Base-by-base conservation (phyloP, 37 sponge, comb jelly and placozoan genomes). In the Spongia lamella region DNA sequence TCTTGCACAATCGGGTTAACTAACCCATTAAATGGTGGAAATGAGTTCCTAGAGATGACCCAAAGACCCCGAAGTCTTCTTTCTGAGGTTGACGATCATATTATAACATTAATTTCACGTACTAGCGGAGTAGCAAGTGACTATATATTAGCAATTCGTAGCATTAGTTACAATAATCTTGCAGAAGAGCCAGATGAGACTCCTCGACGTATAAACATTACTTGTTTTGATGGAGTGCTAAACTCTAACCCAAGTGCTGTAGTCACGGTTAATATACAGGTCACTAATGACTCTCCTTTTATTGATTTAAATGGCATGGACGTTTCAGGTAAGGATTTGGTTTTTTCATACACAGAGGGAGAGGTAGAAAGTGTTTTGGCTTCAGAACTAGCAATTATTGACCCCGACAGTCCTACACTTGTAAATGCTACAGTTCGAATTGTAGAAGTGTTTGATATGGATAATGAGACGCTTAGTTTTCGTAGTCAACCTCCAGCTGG, bases 271-370 rank as follows among this genome's bases (percentile, higher is more conserved):
- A 32, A 36, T 0, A 74, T 90, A 19, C 29, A 31, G 7, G 74
- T 81, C 14, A 47, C 73, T 22, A 67, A 90, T 66, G 82, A 90
- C 53, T 56, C 71, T 4, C 90, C 90, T 9, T 30, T 40, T n/a
- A 47, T 75, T 0, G 77, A 89, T 43, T 75, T 85, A 7, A 82
- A 70, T 61, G 86, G 82, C 7, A 21, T 37, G 17, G 22, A 43
- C 26, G 52, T 39, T n/a, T 15, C 49, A 26, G 84, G 83, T 30
- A 43, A 17, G n/a, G 63, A n/a, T 4, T 20, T 39, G 9, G 39
- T 51, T 7, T 20, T 56, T 21, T 36, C n/a, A 19, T 90, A 82
- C 40, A 65, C 26, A 27, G 90, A 90, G 34, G 79, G 77, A 1
- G 53, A 51, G 38, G 68, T 72, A 0, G 61, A 86, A 4, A 40